Evolutionary conservation across 2,888 invertebrate genomes (phyloP).

Genomic region (Heliconius ismenius): DNA sequence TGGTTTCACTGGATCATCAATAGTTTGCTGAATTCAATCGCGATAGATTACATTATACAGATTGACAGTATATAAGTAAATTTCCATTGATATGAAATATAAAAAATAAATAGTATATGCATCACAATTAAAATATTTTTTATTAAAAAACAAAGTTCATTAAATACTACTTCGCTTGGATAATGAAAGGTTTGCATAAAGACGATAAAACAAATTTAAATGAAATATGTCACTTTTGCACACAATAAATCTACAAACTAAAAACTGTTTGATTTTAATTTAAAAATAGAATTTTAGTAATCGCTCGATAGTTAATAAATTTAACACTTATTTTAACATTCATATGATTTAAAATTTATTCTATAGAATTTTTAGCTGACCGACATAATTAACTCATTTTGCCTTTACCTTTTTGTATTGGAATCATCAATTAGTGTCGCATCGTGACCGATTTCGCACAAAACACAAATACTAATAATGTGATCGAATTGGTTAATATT

Average conservation of each 20-base stretch:
- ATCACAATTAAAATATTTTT: no score
- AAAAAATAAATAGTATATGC: no score
- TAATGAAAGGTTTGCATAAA: background rate
- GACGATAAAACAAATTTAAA: background rate
- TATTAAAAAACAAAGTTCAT: background rate
- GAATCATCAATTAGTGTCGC: conserved; percentile 57
- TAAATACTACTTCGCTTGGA: background rate
- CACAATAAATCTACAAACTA: background rate
- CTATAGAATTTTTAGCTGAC: conserved; percentile 18
- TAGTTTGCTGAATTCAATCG: background rate
- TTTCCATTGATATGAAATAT: background rate
- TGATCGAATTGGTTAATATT: conserved; percentile 68
- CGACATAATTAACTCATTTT: conserved; percentile 46
- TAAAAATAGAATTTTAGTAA: background rate
- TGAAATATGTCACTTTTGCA: background rate
- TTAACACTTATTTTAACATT: background rate
- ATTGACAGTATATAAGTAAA: background rate
- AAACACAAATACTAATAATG: conserved; percentile 60
- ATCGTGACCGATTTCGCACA: conserved; percentile 53
- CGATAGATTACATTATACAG: background rate
- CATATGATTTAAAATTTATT: conserved; percentile 24
- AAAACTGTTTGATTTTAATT: background rate
- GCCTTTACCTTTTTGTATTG: conserved; percentile 44
- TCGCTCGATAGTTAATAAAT: background rate
- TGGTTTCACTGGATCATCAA: background rate